Conservation (phyloP, 37 sponge, comb jelly and placozoan species). For the Chondrosia reniformis region DNA sequence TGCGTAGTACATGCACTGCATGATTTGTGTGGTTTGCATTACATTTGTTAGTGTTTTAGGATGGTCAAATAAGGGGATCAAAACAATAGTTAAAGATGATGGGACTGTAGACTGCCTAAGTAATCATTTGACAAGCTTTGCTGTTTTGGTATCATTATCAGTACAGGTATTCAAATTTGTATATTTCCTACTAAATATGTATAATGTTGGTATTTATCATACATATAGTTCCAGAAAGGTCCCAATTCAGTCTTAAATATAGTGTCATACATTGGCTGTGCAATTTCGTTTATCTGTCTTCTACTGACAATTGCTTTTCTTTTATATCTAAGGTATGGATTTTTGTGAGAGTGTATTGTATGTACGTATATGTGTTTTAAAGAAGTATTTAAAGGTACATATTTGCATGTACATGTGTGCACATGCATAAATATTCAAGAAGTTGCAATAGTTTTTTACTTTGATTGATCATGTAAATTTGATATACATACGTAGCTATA, state of each 20-base stretch:
- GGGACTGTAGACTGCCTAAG: neutral
- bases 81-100: neutral
- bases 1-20: neutral
- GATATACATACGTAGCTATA: neutral
- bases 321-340: neutral
- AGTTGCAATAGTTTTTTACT: neutral
- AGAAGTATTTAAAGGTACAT: neutral
- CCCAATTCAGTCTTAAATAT: neutral
- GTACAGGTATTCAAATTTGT: neutral
- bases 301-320: constrained; percentile 1
- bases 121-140: constrained; percentile 12
- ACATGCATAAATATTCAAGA: neutral
- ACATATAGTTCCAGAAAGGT: neutral
- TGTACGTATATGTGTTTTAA: neutral
- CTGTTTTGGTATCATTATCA: neutral
- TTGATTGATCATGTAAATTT: neutral
- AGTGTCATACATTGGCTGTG: constrained; percentile 9
- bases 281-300: neutral
- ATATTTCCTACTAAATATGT: neutral
- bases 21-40: neutral
- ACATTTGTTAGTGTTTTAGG: neutral
- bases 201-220: neutral
- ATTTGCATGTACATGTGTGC: neutral
- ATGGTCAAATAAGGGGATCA: neutral
- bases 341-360: neutral